A percentile compares a stretch with the other conserved stretches of the same genome.
phyloP scores from a whole-genome alignment of 2,888 invertebrate genomes.

The Nemapogon koenigi region DNA sequence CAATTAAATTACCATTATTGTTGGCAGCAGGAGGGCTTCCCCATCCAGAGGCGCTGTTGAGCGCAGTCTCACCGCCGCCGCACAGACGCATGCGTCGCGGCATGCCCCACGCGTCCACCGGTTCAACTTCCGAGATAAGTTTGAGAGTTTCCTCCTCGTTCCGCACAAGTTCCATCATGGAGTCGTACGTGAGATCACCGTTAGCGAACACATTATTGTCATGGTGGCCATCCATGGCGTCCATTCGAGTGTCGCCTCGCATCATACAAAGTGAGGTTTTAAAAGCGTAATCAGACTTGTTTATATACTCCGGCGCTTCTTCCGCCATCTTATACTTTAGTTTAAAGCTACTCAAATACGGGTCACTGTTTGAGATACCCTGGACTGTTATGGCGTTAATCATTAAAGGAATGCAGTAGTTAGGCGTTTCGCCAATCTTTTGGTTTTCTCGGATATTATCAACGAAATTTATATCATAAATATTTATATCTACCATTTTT shows the following conservation, averaged over 20 bases:
- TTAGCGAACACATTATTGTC: constrained; percentile 60
- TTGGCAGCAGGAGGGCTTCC: constrained; percentile 76
- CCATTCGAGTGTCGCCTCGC: constrained; percentile 55
- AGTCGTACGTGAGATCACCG: constrained; percentile 56
- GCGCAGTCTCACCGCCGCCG: constrained; percentile 83
- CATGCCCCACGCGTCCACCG: constrained; percentile 63
- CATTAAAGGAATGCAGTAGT: constrained; percentile 65
- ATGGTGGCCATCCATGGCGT: constrained; percentile 50
- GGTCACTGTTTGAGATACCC: constrained; percentile 68
- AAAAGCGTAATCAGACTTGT: constrained; percentile 69
- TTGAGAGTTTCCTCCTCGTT: constrained; percentile 33
- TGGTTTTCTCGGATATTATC: constrained; percentile 67
- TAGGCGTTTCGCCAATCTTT: constrained; percentile 65
- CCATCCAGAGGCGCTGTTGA: constrained; percentile 81
- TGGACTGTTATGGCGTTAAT: constrained; percentile 68
- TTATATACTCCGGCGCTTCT: constrained; percentile 61
- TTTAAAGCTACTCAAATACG: constrained; percentile 67
- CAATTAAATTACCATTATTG: constrained; percentile 67
- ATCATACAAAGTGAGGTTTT: constrained; percentile 65
- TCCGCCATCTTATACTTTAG: constrained; percentile 65
- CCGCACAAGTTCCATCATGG: constrained; percentile 46
- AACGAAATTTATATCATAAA: constrained; percentile 65
- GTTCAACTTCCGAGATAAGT: constrained; percentile 27
- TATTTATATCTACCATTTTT: constrained; percentile 65
- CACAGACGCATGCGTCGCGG: constrained; percentile 69